These are phyloP conservation scores for Cryptoleucopteryx plumbea DNA, from an alignment of 2,113 vertebrate genomes.

Conservation along the genomic window DNA sequence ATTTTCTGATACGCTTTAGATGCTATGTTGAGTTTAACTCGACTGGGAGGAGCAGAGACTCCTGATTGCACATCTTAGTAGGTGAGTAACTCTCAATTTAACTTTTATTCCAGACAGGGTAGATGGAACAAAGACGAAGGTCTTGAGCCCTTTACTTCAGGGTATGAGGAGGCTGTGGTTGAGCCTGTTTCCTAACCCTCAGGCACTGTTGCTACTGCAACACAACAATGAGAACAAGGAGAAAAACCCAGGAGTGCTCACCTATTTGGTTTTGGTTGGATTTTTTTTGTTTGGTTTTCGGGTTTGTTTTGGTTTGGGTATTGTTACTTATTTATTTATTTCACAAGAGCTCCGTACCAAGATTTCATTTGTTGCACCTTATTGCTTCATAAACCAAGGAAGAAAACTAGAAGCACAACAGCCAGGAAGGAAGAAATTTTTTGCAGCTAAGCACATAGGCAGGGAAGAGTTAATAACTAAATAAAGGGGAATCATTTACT, in stretches of 20 bases:
- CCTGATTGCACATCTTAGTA: background rate
- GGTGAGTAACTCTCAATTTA: background rate
- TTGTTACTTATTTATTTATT: background rate
- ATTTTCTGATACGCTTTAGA: background rate
- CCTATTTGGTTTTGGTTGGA: background rate
- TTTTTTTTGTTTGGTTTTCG: background rate
- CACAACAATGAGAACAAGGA: background rate
- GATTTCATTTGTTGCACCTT: background rate
- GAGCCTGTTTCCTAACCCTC: background rate
- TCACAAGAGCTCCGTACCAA: background rate
- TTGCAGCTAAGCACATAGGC: background rate
- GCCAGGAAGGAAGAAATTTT: background rate
- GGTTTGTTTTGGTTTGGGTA: background rate
- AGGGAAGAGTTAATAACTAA: background rate
- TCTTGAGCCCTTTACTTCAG: background rate
- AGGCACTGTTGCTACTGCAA: background rate
- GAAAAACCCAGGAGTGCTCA: background rate
- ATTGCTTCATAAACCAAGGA: background rate
- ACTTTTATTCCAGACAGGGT: background rate
- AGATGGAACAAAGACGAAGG: background rate
- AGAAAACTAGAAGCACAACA: background rate
- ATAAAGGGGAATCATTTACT: background rate
- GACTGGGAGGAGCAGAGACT: background rate
- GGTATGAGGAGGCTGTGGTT: background rate
- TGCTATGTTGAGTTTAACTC: background rate